phyloP scores from a whole-genome alignment of 2,113 vertebrate species.

The Thunnus thynnus region DNA sequence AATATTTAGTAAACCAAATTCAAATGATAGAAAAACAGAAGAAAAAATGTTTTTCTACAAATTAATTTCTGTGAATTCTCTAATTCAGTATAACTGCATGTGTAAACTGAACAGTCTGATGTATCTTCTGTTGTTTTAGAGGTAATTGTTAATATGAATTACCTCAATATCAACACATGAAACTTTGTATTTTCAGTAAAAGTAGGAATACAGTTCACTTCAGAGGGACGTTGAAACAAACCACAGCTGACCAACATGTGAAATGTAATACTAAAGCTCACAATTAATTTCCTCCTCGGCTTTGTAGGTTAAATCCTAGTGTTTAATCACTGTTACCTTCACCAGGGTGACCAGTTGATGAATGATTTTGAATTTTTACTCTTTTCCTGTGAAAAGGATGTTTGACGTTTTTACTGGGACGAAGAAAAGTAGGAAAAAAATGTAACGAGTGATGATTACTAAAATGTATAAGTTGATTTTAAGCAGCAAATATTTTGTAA shows the following conservation, averaged over 20 bases:
- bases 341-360: no score
- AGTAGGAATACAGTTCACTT: not conserved
- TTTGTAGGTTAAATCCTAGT: not conserved
- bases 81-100: not conserved
- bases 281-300: conserved; percentile 2
- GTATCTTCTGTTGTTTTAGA: no score
- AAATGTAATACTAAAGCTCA: conserved; percentile 5
- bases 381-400: not conserved
- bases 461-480: not conserved
- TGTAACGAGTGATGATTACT: not conserved
- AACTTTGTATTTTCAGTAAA: not conserved
- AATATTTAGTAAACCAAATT: not conserved
- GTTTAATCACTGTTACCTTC: no score
- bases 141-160: no score
- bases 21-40: conserved; percentile 2
- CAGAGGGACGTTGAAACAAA: not conserved
- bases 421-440: not conserved
- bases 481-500: not conserved
- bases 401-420: not conserved
- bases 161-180: no score
- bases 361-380: no score
- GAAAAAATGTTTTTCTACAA: not conserved
- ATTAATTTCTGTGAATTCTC: not conserved
- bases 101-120: no score
- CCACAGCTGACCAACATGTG: not conserved